phyloP scores from a whole-genome alignment of 1,140 invertebrate genomes.

The Penaeus japonicus region DNA sequence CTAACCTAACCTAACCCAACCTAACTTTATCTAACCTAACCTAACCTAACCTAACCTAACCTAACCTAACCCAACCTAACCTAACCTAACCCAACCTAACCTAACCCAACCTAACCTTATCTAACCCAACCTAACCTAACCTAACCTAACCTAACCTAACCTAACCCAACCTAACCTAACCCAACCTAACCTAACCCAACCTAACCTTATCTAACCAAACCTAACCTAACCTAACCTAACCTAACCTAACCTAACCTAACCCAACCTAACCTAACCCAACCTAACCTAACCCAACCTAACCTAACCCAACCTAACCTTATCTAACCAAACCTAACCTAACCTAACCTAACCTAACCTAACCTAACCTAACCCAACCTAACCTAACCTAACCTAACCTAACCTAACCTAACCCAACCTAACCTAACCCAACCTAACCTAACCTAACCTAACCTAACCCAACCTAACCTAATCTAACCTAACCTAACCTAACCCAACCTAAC shows the following conservation, averaged over 20 bases:
- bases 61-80: slow-evolving; percentile 49
- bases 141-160: neutral
- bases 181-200: neutral
- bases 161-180: neutral
- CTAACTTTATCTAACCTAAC: slow-evolving; percentile 53
- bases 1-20: slow-evolving; percentile 56
- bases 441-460: too few relatives aligned
- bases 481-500: too few relatives aligned
- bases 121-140: neutral
- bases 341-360: too few relatives aligned
- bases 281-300: too few relatives aligned
- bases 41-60: slow-evolving; percentile 49
- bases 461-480: too few relatives aligned
- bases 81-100: slow-evolving; percentile 44
- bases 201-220: neutral
- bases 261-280: too few relatives aligned
- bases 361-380: too few relatives aligned
- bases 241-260: neutral
- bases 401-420: too few relatives aligned
- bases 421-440: too few relatives aligned
- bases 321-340: too few relatives aligned
- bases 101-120: slow-evolving; percentile 24
- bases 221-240: neutral
- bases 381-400: too few relatives aligned
- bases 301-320: too few relatives aligned